A percentile compares a stretch with the other conserved stretches of the same genome.
phyloP scores from a whole-genome alignment of 2,797 vertebrate species.

The Hypotaenidia philippensis region DNA sequence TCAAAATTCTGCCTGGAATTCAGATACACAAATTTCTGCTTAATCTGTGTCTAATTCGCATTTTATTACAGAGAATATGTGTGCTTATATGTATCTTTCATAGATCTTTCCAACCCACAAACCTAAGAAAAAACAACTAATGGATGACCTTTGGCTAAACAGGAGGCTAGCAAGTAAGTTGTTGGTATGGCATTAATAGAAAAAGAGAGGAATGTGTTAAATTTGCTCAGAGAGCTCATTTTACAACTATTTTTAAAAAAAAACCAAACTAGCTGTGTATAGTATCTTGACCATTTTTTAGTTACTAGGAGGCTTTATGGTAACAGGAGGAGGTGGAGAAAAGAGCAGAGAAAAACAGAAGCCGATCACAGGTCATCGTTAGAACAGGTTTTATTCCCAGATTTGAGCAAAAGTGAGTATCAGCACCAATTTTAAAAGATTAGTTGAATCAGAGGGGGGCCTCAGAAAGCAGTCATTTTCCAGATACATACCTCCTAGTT shows the following conservation, averaged over 20 bases:
- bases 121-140: neutral
- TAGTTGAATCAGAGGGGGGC: constrained; percentile 18
- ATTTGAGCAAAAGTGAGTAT: neutral
- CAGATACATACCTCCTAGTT: neutral
- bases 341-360: neutral
- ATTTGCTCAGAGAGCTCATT: neutral
- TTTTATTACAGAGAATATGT: neutral
- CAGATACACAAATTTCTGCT: neutral
- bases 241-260: neutral
- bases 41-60: neutral
- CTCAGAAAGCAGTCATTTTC: constrained; percentile 31
- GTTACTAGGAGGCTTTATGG: neutral
- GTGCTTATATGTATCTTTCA: neutral
- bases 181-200: neutral
- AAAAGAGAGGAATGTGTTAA: neutral
- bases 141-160: neutral
- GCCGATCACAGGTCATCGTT: neutral
- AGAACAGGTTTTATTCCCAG: neutral
- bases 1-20: neutral
- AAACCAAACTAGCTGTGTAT: neutral
- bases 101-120: neutral
- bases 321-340: neutral
- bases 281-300: neutral
- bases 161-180: neutral
- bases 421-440: constrained; percentile 48